Base-by-base conservation (phyloP, 2,113 vertebrate genomes). In the Macrotus californicus region DNA sequence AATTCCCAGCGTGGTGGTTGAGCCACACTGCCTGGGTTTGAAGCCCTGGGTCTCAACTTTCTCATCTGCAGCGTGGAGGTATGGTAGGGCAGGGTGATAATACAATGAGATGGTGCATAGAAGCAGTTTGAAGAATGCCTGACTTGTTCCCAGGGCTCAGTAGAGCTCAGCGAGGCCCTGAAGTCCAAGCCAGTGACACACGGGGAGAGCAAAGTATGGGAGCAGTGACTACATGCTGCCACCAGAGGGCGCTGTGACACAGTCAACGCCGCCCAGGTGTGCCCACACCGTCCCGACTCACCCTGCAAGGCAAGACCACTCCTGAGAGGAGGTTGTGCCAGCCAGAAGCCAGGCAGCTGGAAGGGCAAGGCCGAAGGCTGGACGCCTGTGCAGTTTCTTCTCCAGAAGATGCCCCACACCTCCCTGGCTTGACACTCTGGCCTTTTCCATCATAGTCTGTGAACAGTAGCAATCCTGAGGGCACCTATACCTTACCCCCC, bases 231-330 rank as follows among this genome's bases (percentile, higher is more conserved):
- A 43, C 34, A 0, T 6, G 0, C 0, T 1, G 19, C 87, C 97
- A 89, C 96, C 94, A 97, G 97, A 96, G 91, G 88, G 97, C 85
- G 10, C 88, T 61, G 83, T 29, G 76, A 89, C 0, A 96, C 90
- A 97, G 94, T 67, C 43, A 22, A 81, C 84, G 70, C 89, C 22
- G 1, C 86, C 83, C 69, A 83, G 22, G 82, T 36, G 79, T 4
- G 0, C 22, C 43, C 2, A 15, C 67, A 36, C 66, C 52, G 39
- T 66, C 66, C 34, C 5, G 70, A 73, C 24, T 70, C 80, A 36
- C 6, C 36, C 26, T 2, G 4, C 10, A 7, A 29, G 5, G 34
- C 34, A 26, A 61, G 19, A 54, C 48, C 6, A 2, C 7, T 46
- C 22, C 7, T 15, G 4, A 69, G 50, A 31, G 12, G 2, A 80